phyloP scores from a whole-genome alignment of 2,113 vertebrate species.

The Apistogramma diplotaenia region DNA sequence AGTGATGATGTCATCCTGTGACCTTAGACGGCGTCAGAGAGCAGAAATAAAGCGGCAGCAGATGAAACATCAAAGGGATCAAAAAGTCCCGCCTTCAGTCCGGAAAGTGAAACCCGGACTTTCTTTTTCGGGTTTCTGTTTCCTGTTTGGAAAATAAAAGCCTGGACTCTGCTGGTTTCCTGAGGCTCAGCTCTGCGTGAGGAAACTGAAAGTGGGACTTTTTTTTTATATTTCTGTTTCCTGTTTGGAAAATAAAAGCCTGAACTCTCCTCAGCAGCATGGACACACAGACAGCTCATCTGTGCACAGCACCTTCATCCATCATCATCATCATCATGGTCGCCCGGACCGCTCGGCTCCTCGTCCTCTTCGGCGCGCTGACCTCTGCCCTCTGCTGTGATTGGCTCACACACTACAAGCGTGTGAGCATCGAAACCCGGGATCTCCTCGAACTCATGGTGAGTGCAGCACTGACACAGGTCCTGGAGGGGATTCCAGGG shows the following conservation, averaged over 20 bases:
- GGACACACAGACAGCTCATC: neutral
- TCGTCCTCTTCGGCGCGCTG: constrained; percentile 2
- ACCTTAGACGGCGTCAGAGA: no score
- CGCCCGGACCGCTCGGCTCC: neutral
- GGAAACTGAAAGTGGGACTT: neutral
- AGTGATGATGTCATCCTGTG: no score
- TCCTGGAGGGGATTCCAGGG: neutral
- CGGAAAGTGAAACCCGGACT: neutral
- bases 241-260: constrained; percentile 10
- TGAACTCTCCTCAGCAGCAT: neutral
- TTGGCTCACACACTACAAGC: constrained; percentile 23
- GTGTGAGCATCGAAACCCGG: neutral
- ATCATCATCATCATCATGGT: neutral
- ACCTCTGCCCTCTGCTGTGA: constrained; percentile 33
- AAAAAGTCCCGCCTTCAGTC: neutral
- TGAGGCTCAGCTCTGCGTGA: no score
- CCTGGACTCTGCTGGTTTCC: neutral
- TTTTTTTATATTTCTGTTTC: constrained; percentile 11
- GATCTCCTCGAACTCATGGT: constrained; percentile 10
- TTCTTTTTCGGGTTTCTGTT: neutral
- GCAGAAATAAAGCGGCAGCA: no score
- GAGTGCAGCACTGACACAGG: neutral
- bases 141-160: constrained; percentile 20
- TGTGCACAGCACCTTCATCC: no score
- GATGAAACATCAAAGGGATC: no score